phyloP scores from a whole-genome alignment of 1,140 invertebrate genomes.

The Tetraneura akinire region DNA sequence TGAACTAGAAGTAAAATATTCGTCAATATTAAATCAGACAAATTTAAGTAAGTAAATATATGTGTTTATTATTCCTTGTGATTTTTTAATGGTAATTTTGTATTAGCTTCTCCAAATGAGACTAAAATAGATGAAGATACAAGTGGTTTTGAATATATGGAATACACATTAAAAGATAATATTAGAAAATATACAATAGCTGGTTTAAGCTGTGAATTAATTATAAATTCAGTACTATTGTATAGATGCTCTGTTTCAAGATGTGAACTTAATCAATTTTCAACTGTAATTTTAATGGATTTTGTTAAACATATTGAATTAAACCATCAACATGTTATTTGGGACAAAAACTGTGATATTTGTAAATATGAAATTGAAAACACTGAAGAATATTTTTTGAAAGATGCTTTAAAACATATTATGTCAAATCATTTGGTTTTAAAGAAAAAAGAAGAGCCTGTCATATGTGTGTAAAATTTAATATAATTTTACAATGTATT shows the following conservation, averaged over 20 bases:
- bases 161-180: conserved; percentile 13
- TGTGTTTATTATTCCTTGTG: background rate
- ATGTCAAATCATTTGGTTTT: background rate
- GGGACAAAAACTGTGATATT: background rate
- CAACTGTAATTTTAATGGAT: conserved; percentile 15
- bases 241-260: background rate
- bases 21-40: background rate
- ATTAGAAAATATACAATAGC: background rate
- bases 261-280: background rate
- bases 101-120: background rate
- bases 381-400: background rate
- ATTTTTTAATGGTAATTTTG: too few relatives aligned
- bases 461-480: background rate
- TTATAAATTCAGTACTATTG: conserved; percentile 17
- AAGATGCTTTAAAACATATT: conserved; percentile 33
- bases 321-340: background rate
- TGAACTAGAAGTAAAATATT: background rate
- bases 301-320: conserved; percentile 6
- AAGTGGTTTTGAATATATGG: background rate
- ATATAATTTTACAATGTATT: background rate
- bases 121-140: background rate
- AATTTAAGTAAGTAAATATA: background rate
- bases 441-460: background rate
- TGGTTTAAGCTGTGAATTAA: conserved; percentile 9
- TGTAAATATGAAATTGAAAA: background rate